Evolutionary conservation across 2,888 invertebrate genomes (phyloP).

Genomic region (Anthophora plumipes): DNA sequence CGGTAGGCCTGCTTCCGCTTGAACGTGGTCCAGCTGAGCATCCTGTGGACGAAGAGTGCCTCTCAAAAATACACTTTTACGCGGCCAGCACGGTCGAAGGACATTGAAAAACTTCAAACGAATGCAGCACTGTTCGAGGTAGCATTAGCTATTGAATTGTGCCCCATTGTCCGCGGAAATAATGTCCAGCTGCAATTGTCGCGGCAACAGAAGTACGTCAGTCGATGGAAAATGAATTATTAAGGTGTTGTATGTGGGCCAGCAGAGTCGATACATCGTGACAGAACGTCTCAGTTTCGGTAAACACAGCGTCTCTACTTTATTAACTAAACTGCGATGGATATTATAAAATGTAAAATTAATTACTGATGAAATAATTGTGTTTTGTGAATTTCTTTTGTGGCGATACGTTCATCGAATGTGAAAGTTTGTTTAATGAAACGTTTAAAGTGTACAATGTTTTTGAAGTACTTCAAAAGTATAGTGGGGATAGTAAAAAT

Average conservation of each 20-base stretch:
- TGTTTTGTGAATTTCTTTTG: no score
- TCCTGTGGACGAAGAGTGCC: neutral
- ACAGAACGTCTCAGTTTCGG: slow-evolving; percentile 9
- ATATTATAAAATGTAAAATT: no score
- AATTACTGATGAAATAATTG: no score
- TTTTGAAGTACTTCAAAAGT: no score
- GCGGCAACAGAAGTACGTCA: slow-evolving; percentile 13
- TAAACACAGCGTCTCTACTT: slow-evolving; percentile 2
- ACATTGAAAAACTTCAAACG: slow-evolving; percentile 9
- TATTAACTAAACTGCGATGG: no score
- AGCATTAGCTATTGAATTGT: slow-evolving; percentile 12
- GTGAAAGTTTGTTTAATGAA: no score
- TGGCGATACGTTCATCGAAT: no score
- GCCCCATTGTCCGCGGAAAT: slow-evolving; percentile 36
- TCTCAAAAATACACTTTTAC: neutral
- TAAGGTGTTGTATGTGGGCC: neutral
- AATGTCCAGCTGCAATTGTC: slow-evolving; percentile 54
- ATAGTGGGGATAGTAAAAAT: no score
- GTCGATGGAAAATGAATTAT: slow-evolving; percentile 39
- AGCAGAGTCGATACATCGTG: neutral
- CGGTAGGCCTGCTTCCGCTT: slow-evolving; percentile 22
- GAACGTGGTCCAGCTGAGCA: slow-evolving; percentile 29
- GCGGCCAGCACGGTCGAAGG: neutral
- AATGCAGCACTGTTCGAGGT: slow-evolving; percentile 14
- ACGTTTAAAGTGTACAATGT: no score